Evolutionary conservation across 1,140 invertebrate species (phyloP).

Genomic region (Chelonus insularis): DNA sequence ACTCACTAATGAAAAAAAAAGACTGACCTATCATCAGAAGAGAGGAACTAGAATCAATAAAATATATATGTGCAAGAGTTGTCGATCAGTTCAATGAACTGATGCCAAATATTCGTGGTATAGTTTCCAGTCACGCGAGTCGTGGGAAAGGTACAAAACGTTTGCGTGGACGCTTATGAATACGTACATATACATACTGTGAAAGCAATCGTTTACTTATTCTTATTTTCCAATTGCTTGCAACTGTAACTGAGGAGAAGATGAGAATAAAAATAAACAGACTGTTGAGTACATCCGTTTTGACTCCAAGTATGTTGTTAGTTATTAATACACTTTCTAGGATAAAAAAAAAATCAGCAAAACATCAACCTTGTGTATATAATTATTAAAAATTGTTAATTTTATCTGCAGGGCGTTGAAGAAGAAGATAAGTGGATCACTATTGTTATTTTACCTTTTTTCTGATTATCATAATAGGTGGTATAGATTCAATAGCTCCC

Average conservation of each 20-base stretch:
- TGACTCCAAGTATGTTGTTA: background rate
- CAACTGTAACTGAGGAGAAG: constrained; percentile 10
- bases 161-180: constrained; percentile 20
- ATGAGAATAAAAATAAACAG: background rate
- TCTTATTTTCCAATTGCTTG: constrained; percentile 14
- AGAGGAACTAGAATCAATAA: background rate
- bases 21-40: too few relatives aligned
- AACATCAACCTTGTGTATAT: too few relatives aligned
- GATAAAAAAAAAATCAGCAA: too few relatives aligned
- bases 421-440: constrained; percentile 16
- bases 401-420: too few relatives aligned
- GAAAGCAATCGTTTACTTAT: constrained; percentile 17
- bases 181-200: too few relatives aligned
- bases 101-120: constrained; percentile 25
- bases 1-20: too few relatives aligned
- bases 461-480: constrained; percentile 5
- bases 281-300: background rate
- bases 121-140: constrained; percentile 24
- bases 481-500: constrained; percentile 11
- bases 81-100: constrained; percentile 22
- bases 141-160: constrained; percentile 23
- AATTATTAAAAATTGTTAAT: too few relatives aligned
- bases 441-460: background rate
- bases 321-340: too few relatives aligned
- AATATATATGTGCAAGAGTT: background rate